Base-by-base conservation (phyloP, 2,113 vertebrate genomes). In the Chlorocebus sabaeus region DNA sequence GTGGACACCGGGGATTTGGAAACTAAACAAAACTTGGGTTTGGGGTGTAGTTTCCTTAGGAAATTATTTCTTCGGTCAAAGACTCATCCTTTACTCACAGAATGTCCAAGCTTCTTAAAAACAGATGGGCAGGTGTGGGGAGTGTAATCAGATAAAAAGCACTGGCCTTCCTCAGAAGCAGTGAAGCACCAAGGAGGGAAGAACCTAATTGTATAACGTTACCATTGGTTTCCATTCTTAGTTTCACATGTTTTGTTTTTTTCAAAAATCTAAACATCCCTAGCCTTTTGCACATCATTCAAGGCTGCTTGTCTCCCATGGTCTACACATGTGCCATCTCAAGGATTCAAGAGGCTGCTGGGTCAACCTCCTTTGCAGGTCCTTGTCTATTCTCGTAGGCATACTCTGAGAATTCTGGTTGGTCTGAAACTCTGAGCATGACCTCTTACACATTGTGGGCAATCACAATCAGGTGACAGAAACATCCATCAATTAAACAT, bases 91-190 rank as follows among this genome's bases (percentile, higher is more conserved):
- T 70, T 97, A 52, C 75, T 97, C 97, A 96, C 81, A 78, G 72
- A 91, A 88, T 95, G 89, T 96, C 93, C 83, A 97, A 75, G 93
- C 80, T 17, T 79, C 73, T 98, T 87, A 85, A 90, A 96, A 98
- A 11, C 30, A 25, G 55, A 80, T 27, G 0, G 84, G 87, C 89
- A 93, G 27, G 32, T n/a, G 5, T 22, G 32, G 35, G 18, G 64
- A 17, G 16, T 78, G 17, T 40, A n/a, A 32, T 52, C 75, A 92
- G 32, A 59, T 38, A 35, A 40, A 76, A 81, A 68, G 13, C 30
- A 10, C 35, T 32, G 22, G 50, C 75, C 43, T 92, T 45, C 7
- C 35, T 45, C 40, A 55, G 43, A 59, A 81, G n/a, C 18, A 59
- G 1, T 1, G 13, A 59, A 22, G 30, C 35, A 25, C 40, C 50